A percentile compares a stretch with the other conserved stretches of the same genome.
Conservation (phyloP, 2,888 invertebrate species). For the Zeuzera pyrina region DNA sequence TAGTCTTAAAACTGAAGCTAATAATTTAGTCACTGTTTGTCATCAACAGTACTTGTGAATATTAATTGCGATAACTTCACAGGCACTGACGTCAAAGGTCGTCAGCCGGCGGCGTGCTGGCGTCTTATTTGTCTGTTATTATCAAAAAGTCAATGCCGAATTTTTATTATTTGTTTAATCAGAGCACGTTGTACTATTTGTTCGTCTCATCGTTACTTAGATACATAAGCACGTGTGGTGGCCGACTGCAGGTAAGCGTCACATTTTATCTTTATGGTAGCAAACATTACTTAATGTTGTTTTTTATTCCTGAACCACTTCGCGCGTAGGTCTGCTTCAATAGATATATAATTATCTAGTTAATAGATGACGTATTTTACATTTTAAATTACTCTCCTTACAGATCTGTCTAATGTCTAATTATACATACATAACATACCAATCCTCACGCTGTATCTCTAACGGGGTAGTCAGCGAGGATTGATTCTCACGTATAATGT, state of each 20-base stretch:
- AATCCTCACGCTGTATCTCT: no score
- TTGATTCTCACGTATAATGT: no score
- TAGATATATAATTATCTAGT: no score
- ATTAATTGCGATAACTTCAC: constrained; percentile 21
- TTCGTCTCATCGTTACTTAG: constrained; percentile 32
- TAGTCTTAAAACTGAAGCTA: no score
- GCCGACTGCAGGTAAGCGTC: constrained; percentile 41
- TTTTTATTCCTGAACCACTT: no score
- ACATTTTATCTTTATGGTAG: constrained; percentile 57
- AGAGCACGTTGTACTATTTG: constrained; percentile 40
- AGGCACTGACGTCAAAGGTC: constrained; percentile 27
- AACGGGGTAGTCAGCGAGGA: no score
- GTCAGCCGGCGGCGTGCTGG: constrained; percentile 16
- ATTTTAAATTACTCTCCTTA: no score
- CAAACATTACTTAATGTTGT: constrained; percentile 50
- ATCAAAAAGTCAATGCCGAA: constrained; percentile 49
- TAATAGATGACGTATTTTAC: no score
- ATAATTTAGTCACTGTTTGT: neutral
- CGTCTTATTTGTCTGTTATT: constrained; percentile 31
- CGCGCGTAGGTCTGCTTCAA: no score
- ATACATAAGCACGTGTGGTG: constrained; percentile 46
- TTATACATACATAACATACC: no score
- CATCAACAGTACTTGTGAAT: neutral
- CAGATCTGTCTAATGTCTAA: no score
- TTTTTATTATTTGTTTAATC: constrained; percentile 56